These are phyloP conservation scores for Adela reaumurella DNA, from an alignment of 2,888 invertebrate species.

Conservation along the genomic window DNA sequence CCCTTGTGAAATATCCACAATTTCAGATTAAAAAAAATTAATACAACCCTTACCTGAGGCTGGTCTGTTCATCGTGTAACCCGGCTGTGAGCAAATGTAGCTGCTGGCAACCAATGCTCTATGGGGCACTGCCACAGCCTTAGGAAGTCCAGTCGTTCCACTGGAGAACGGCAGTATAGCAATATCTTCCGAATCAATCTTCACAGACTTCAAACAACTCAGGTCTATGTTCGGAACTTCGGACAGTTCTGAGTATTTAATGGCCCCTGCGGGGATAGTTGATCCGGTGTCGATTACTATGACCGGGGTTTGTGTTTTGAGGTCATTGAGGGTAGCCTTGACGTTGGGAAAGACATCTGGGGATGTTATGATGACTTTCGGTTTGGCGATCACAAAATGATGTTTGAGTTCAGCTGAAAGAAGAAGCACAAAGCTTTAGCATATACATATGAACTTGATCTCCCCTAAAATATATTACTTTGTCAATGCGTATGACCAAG, in stretches of 20 bases:
- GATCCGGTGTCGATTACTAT: slow-evolving; percentile 38
- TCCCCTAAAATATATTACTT: too few relatives aligned
- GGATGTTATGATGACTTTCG: slow-evolving; percentile 63
- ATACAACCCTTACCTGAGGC: background rate
- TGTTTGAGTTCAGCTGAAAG: slow-evolving; percentile 66
- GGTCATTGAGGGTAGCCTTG: slow-evolving; percentile 36
- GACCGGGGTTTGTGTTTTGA: slow-evolving; percentile 47
- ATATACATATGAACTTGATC: too few relatives aligned
- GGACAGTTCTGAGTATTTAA: slow-evolving; percentile 62
- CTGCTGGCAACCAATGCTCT: slow-evolving; percentile 50
- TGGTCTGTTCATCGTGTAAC: background rate
- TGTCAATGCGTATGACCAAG: too few relatives aligned
- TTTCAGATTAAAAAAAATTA: too few relatives aligned
- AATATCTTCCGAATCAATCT: slow-evolving; percentile 52
- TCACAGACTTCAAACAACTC: slow-evolving; percentile 39
- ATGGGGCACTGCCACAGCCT: slow-evolving; percentile 69
- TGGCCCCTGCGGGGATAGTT: slow-evolving; percentile 50
- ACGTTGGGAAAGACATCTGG: slow-evolving; percentile 48
- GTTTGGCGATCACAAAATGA: slow-evolving; percentile 58
- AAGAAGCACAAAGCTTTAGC: background rate
- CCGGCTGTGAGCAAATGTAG: slow-evolving; percentile 13
- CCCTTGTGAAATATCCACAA: too few relatives aligned
- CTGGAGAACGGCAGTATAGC: slow-evolving; percentile 78
- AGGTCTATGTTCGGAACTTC: slow-evolving; percentile 51
- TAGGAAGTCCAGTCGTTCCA: slow-evolving; percentile 81